Percentiles rank a stretch among this genome's conserved stretches.
phyloP scores from a whole-genome alignment of 2,797 vertebrate species.

The Lophius americanus region DNA sequence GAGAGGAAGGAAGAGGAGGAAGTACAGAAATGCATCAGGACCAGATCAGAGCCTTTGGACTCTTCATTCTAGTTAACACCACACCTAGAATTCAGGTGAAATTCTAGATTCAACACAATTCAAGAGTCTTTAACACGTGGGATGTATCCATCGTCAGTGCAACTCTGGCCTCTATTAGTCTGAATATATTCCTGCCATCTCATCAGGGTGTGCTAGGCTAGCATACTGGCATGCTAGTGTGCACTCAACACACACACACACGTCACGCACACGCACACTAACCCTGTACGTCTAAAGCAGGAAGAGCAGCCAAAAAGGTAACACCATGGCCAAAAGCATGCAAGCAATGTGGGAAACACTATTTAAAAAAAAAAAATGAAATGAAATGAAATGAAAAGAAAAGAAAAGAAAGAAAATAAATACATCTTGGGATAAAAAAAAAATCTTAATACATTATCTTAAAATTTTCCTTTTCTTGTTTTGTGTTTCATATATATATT shows the following conservation, averaged over 20 bases:
- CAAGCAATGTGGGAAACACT: slow-evolving; percentile 75
- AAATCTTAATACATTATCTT: slow-evolving; percentile 85
- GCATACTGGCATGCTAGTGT: slow-evolving; percentile 49
- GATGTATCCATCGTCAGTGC: slow-evolving; percentile 65
- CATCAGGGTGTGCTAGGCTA: slow-evolving; percentile 50
- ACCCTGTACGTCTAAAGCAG: slow-evolving; percentile 63
- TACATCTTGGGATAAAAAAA: slow-evolving; percentile 87
- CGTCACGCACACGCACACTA: slow-evolving; percentile 57
- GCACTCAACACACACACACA: slow-evolving; percentile 59
- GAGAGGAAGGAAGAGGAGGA: slow-evolving; percentile 41
- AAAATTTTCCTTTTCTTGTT: slow-evolving; percentile 82
- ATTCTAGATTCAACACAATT: slow-evolving; percentile 64
- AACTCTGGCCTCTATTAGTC: slow-evolving; percentile 72
- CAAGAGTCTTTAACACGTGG: slow-evolving; percentile 58
- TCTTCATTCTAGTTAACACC: slow-evolving; percentile 81
- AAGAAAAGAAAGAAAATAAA: slow-evolving; percentile 95
- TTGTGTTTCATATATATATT: slow-evolving; percentile 86
- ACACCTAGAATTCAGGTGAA: slow-evolving; percentile 63
- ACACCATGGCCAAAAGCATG: slow-evolving; percentile 77
- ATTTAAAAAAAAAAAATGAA: slow-evolving; percentile 47
- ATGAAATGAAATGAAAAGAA: no score
- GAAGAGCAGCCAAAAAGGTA: slow-evolving; percentile 66
- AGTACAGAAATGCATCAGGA: slow-evolving; percentile 72
- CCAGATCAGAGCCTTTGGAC: slow-evolving; percentile 78
- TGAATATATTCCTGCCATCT: slow-evolving; percentile 63